phyloP scores from a whole-genome alignment of 2,888 invertebrate genomes.

The Stenurella melanura region DNA sequence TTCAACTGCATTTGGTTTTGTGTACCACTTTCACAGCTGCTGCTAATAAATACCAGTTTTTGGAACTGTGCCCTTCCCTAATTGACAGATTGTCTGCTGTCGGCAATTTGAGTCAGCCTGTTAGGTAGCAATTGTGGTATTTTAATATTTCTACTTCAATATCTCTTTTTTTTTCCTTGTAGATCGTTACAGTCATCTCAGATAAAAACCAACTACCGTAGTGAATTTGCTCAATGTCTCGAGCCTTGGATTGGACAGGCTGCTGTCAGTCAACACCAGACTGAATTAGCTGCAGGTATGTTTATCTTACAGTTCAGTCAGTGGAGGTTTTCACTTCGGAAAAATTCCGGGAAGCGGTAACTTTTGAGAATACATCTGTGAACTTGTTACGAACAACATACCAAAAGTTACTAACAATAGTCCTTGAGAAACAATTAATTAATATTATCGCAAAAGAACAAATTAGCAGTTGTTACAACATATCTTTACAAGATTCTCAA shows the following conservation, averaged over 20 bases:
- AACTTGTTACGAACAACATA: no score
- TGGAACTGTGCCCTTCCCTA: conserved; percentile 81
- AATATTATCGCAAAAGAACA: no score
- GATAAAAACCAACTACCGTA: conserved; percentile 77
- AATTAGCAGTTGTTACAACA: no score
- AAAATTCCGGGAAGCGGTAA: no score
- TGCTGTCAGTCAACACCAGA: conserved; percentile 71
- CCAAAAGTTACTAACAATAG: no score
- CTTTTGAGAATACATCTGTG: no score
- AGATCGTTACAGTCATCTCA: conserved; percentile 76
- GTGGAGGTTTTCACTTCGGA: no score
- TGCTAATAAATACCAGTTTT: conserved; percentile 84
- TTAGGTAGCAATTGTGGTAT: conserved; percentile 72
- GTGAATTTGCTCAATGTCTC: conserved; percentile 79
- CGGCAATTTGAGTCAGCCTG: conserved; percentile 79
- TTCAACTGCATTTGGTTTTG: conserved; percentile 82
- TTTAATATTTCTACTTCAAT: background rate
- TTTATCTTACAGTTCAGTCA: background rate
- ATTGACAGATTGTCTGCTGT: conserved; percentile 81
- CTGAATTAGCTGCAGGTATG: conserved; percentile 71
- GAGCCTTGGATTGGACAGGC: conserved; percentile 78
- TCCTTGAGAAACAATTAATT: no score
- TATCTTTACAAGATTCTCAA: no score
- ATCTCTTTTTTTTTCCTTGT: conserved; percentile 18
- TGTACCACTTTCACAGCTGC: conserved; percentile 83